These are phyloP conservation scores for Microtus pennsylvanicus DNA, from an alignment of 2,113 vertebrate genomes.

Conservation along the genomic window DNA sequence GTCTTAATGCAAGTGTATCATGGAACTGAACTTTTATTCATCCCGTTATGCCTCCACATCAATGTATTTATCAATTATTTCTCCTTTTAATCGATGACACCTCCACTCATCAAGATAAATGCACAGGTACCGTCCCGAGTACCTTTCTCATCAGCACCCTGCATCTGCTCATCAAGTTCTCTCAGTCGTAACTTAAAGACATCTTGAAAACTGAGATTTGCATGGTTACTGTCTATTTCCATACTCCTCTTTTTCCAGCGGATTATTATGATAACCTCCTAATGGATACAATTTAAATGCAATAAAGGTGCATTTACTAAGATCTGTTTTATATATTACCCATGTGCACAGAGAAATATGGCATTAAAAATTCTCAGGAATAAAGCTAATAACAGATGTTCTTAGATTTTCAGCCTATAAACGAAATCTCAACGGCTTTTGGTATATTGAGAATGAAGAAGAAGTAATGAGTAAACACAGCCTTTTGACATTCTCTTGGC, in stretches of 20 bases:
- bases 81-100: neutral
- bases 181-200: neutral
- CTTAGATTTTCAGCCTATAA: neutral
- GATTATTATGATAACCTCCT: neutral
- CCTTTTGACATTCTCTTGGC: neutral
- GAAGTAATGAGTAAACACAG: conserved; percentile 10
- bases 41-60: neutral
- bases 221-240: neutral
- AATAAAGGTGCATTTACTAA: conserved; percentile 26
- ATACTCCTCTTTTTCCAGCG: neutral
- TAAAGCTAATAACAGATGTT: conserved; percentile 29
- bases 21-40: neutral
- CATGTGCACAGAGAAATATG: neutral
- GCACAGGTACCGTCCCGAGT: neutral
- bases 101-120: neutral
- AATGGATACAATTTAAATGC: neutral
- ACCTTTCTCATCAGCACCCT: neutral
- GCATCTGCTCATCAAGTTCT: neutral
- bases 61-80: neutral
- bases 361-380: conserved; percentile 13
- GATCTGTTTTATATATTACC: neutral
- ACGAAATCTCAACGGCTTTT: conserved; percentile 28
- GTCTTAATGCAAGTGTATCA: neutral
- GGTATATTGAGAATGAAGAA: neutral
- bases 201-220: neutral